These are phyloP conservation scores for Copidosoma floridanum DNA, from an alignment of 1,140 invertebrate genomes.

Conservation along the genomic window DNA sequence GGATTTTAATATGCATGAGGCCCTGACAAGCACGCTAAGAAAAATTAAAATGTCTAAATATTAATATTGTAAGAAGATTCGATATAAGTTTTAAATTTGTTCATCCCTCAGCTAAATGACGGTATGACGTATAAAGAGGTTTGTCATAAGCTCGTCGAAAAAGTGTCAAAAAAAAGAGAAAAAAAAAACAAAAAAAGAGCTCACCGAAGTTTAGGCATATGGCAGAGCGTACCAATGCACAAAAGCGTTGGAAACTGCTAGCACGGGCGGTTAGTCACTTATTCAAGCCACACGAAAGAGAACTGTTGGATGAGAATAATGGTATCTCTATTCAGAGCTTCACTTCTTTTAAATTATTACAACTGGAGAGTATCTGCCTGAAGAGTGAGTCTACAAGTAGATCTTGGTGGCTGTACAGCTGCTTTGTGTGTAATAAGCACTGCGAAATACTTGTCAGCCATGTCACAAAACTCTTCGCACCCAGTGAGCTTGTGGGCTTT, in stretches of 20 bases:
- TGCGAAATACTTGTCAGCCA: constrained; percentile 61
- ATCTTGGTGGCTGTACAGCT: constrained; percentile 58
- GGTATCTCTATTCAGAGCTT: constrained; percentile 61
- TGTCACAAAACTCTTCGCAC: constrained; percentile 63
- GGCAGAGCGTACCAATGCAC: constrained; percentile 57
- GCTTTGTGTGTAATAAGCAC: constrained; percentile 48
- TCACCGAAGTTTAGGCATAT: too few species aligned
- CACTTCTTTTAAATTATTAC: constrained; percentile 59
- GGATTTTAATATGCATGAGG: too few species aligned
- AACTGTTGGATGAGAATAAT: constrained; percentile 49
- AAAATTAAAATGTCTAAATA: too few species aligned
- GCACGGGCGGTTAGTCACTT: constrained; percentile 63
- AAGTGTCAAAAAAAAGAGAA: too few species aligned
- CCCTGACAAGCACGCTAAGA: too few species aligned
- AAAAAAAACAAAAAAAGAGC: too few species aligned
- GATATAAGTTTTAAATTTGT: too few species aligned
- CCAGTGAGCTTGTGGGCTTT: constrained; percentile 76
- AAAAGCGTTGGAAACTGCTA: constrained; percentile 68
- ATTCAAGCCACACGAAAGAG: constrained; percentile 2
- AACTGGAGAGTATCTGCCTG: constrained; percentile 39
- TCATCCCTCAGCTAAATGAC: too few species aligned
- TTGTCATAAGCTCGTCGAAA: too few species aligned
- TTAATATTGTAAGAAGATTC: too few species aligned
- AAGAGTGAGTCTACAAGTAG: constrained; percentile 35
- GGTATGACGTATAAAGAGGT: too few species aligned